Evolutionary conservation across 2,797 vertebrate genomes (phyloP), one percentile per base, ranked within the genome.

Genomic region (Anas bahamensis): DNA sequence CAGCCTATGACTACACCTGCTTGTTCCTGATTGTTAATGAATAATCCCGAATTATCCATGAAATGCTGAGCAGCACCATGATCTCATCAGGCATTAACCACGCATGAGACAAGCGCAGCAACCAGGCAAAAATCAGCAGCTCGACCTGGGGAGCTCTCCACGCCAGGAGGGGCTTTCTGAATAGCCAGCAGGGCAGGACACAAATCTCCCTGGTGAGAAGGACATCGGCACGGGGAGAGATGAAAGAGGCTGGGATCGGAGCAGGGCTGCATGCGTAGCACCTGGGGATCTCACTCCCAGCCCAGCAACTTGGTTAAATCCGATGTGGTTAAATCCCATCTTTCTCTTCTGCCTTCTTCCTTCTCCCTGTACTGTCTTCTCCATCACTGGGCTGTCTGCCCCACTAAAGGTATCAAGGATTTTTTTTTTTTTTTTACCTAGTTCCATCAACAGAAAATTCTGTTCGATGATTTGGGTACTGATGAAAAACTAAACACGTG

Each of bases 71-170:
- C 70, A 90, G 96, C 89, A 95, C 91, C 89, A 89, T 97, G 97
- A 98, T 64, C 96, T 98, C 97, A 97, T 68, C 90, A 81, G 93
- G 96, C 80, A 56, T 90, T 93, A 97, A 93, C 92, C 85, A 60
- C 6, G 91, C 93, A 92, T 91, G 95, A 97, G 94, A 78, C 91
- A 94, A 97, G 83, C 96, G 91, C 97, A 97, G 97, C 96, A 97
- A 97, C 97, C 53, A 21, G 88, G 94, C 93, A 94, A 97, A 97
- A 97, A 93, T 97, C 50, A 90, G 92, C 93, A 91, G 89, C 78
- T 71, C 78, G 9, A 35, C 66, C 83, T 83, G 86, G 53, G 94
- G 87, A 92, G 77, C 52, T 61, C 76, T 68, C 18, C 37, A 41
- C 44, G 2, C 80, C 50, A 39, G 72, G 65, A 64, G 39, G 70